Base-by-base conservation (phyloP, 2,797 vertebrate genomes). In the Alfaro cultratus region DNA sequence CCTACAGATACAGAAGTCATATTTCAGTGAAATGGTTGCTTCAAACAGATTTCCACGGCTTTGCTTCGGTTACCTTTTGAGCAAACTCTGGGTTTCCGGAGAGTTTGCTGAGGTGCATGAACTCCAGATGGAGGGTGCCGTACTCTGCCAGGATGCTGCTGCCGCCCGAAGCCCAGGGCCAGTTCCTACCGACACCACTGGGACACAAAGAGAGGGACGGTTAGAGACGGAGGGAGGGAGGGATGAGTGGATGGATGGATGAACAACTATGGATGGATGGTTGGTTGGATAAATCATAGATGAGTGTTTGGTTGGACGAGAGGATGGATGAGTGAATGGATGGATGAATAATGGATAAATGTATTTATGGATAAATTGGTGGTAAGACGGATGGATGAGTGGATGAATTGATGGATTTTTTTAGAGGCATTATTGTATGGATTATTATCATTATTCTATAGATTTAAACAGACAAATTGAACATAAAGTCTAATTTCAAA, bases 111-210 rank as follows among this genome's bases (percentile, higher is more conserved):
- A 99, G 96, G 91, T 99, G 99, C 85, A 99, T 95, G 79, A 99
- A 99, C 92, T 99, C 99, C 94, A 99, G 91, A 86, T 99, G 99
- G 75, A 99, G 94, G 26, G 99, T 99, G 81, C 99, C 99, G 76
- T 99, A 99, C 91, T 99, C 99, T 3, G 99, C 98, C 92, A 99
- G 96, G 93, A 99, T 99, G 89, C 98, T 99, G 97, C 99, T 99
- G 91, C 99, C 99, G 0, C 99, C 99, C 0, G 99, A 99, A 0
- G 99, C 99, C 99, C 99, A 99, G 0, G 98, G 98, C 99, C 99
- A 99, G 89, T 99, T 99, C 77, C 97, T 96, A 71, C 99, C 98
- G 0, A 99, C 97, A 2, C 98, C 98, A 80, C 99, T 99, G 88
- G 5, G 2, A 77, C 64, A 83, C 77, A 74, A 29, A 68, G 23